phyloP scores from a whole-genome alignment of 2,113 vertebrate species.

The Mus pahari region DNA sequence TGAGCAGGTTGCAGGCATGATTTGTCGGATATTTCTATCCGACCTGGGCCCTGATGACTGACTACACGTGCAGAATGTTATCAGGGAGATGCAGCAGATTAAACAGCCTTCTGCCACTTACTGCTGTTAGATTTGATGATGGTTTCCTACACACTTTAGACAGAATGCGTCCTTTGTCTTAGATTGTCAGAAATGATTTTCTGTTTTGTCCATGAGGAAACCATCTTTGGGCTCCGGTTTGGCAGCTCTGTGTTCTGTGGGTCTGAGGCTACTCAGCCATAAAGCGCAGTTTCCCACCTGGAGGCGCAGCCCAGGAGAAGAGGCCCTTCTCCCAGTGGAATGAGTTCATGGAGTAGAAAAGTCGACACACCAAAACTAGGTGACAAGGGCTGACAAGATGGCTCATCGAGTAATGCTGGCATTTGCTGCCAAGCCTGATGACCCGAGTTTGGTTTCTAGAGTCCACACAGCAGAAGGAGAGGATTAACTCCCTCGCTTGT shows the following conservation, averaged over 20 bases:
- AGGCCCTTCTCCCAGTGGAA: neutral
- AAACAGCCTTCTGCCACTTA: neutral
- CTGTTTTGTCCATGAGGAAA: slow-evolving; percentile 43
- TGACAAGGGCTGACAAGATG: neutral
- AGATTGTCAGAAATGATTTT: slow-evolving; percentile 51
- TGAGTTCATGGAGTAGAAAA: neutral
- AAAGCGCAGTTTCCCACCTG: neutral
- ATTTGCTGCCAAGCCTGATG: neutral
- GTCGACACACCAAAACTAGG: neutral
- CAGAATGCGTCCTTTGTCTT: neutral
- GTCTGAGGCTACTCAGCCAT: neutral
- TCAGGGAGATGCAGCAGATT: neutral
- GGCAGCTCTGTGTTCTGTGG: neutral
- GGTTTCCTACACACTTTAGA: neutral
- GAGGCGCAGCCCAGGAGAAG: neutral
- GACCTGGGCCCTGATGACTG: neutral
- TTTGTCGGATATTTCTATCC: neutral
- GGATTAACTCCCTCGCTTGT: too few species aligned
- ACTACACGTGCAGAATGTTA: neutral
- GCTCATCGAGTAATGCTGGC: neutral
- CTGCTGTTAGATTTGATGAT: neutral
- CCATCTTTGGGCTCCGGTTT: neutral
- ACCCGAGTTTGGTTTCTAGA: neutral
- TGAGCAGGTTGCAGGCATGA: neutral
- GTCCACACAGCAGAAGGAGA: neutral